Evolutionary conservation across 2,113 vertebrate genomes (phyloP).

Genomic region (Ctenodactylus gundi): DNA sequence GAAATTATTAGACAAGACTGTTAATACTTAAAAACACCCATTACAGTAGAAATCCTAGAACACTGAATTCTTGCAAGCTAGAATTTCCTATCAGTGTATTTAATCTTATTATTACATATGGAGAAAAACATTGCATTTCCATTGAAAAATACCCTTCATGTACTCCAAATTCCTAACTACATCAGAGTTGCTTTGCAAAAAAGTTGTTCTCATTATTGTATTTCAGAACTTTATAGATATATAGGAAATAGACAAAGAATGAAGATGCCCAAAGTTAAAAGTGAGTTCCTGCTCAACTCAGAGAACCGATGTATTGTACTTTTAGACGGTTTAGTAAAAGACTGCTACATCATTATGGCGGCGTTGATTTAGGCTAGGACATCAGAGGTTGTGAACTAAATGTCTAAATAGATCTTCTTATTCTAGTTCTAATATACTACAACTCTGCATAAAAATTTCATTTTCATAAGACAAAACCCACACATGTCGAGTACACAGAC

Average conservation of each 20-base stretch:
- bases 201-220: not conserved
- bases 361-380: not conserved
- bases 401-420: not conserved
- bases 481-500: not conserved
- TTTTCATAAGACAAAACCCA: not conserved
- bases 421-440: not conserved
- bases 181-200: not conserved
- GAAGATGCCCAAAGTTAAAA: not conserved
- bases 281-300: not conserved
- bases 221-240: not conserved
- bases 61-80: not conserved
- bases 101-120: not conserved
- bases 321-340: not conserved
- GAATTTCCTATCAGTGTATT: not conserved
- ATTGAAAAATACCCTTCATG: not conserved
- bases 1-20: conserved; percentile 61
- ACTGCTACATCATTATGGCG: not conserved
- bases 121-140: not conserved
- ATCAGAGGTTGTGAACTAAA: not conserved
- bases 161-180: not conserved
- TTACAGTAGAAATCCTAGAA: not conserved
- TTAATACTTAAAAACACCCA: not conserved
- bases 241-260: not conserved
- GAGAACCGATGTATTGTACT: not conserved
- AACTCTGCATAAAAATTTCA: not conserved